A percentile compares a stretch with the other conserved stretches of the same genome.
phyloP scores from a whole-genome alignment of 2,113 vertebrate species.

The Noctilio leporinus region DNA sequence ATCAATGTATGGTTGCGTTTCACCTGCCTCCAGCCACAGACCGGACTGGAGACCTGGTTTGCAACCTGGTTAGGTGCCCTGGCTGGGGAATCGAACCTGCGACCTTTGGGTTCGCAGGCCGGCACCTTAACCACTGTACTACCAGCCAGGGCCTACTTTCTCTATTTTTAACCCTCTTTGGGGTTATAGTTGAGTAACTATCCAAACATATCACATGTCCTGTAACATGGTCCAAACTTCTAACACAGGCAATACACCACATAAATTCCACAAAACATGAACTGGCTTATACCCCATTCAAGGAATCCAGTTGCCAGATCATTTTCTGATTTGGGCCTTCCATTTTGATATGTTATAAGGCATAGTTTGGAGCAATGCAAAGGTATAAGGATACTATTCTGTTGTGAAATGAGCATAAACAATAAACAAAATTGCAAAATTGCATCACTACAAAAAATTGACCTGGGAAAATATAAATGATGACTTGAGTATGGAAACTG shows the following conservation, averaged over 20 bases:
- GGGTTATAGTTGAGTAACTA: not conserved
- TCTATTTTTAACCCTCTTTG: not conserved
- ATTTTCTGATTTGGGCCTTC: not conserved
- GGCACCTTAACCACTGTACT: too few species aligned
- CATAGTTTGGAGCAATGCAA: not conserved
- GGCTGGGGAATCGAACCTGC: too few species aligned
- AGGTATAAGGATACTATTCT: not conserved
- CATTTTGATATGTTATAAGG: not conserved
- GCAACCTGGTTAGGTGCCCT: too few species aligned
- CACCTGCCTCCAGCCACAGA: too few species aligned
- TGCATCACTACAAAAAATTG: not conserved
- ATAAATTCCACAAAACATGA: not conserved
- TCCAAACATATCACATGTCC: not conserved
- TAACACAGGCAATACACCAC: not conserved
- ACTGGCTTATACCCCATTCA: not conserved
- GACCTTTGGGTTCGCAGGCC: too few species aligned
- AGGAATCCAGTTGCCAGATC: not conserved
- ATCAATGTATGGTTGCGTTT: too few species aligned
- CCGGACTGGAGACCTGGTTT: too few species aligned
- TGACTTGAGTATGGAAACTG: not conserved
- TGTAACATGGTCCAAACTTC: not conserved
- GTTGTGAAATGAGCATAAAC: not conserved
- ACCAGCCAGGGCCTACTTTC: too few species aligned
- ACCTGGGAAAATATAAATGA: not conserved
- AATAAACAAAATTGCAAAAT: not conserved